Base-by-base conservation (phyloP, 2,113 vertebrate species). In the Lethenteron reissneri region DNA sequence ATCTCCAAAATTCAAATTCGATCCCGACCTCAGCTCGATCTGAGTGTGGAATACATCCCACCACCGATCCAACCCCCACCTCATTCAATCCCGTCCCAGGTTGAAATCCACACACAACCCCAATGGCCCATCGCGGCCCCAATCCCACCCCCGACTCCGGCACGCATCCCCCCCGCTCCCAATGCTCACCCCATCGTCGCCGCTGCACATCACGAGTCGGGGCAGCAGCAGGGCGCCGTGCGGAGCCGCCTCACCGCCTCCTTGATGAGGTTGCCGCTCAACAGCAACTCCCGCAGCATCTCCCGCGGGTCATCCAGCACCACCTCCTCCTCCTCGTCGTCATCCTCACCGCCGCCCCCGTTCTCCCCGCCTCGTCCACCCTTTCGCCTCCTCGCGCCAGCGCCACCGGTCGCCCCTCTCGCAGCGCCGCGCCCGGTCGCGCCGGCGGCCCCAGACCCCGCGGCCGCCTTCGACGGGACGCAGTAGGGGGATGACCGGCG, bases 241-340 rank as follows among this genome's bases (percentile, higher is more conserved):
- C 21, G 64, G n/a, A 68, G 64, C 11, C 64, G 64, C 64, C 21
- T 9, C 9, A 68, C 64, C n/a, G 64, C 64, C 21, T 68, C 64
- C 21, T 68, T 68, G 11, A 68, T 11, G n/a, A 68, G 64, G 64
- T 68, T 68, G 8, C 64, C 64, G 64, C 64, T 68, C 64, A 68
- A 68, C n/a, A 68, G 8, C 64, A 68, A 68, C 11, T 68, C n/a
- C 8, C 64, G 64, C 9, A 68, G 64, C n/a, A 68, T 17, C 8
- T 8, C 64, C 64, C 64, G 64, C 64, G n/a, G 64, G n/a, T 68
- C 64, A 21, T 68, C 64, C 41, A 41, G 41, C 41, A 41, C 41
- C 41, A 6, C 41, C 41, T 41, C 41, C 41, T 41, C 41, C 41
- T 41, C 41, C 5, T 41, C 41, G 6, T 41, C 41, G 7, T 41